Base-by-base conservation (phyloP, 2,113 vertebrate genomes). In the Nannospalax galili region DNA sequence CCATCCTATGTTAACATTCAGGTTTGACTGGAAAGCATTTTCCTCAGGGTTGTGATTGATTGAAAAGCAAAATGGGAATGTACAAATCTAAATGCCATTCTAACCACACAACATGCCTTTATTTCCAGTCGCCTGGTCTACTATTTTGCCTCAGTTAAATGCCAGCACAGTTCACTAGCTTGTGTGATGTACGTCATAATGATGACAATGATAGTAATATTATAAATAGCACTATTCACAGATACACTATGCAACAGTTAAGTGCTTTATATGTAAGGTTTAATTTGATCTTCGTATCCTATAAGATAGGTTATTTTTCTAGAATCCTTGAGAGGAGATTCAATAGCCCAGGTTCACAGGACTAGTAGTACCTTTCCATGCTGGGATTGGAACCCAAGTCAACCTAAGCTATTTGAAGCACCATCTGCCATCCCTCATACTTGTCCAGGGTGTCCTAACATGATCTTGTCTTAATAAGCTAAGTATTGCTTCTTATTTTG, bases 11-110 rank as follows among this genome's bases (percentile, higher is more conserved):
- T 97, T 96, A 70, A 84, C 37, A 95, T 78, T 93, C 92, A 95
- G 48, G 28, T 80, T 24, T 87, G 60, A 24, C 60, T 92, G 35
- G 45, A 45, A 90, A 88, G 35, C 94, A 52, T 91, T 93, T 97
- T 97, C 84, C 84, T 94, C 40, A 94, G 91, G 89, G 45, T 84
- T 88, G 12, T 35, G 56, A 32, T 92, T 95, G 96, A 95, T 90
- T 79, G 91, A 94, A 96, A 93, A 96, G 84, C 80, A 96, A 92
- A 94, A 85, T 93, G 58, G 40, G 64, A 93, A 81, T 74, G 35
- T 58, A 45, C 58, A 96, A 82, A 14, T n/a, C 90, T 95, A 94
- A 93, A 94, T 95, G 72, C 20, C 58, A 92, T 79, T 72, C 84
- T 74, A 93, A 87, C 62, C 42, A 93, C 52, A 75, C 28, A 75